Conservation (phyloP, 2,888 invertebrate species). For the Ophion ventricosus region DNA sequence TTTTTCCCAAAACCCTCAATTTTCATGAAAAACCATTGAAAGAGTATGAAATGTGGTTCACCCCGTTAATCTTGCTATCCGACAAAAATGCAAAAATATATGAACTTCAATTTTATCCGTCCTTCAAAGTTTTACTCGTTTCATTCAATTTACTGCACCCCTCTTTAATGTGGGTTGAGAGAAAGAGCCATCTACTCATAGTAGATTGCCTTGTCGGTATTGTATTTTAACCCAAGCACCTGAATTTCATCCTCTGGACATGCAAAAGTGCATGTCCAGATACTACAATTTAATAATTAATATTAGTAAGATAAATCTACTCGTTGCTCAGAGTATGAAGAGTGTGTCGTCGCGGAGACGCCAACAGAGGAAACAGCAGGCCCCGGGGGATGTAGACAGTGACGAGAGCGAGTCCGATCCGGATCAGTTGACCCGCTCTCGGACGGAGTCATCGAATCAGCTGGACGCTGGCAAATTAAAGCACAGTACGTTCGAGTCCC, state of each 20-base stretch:
- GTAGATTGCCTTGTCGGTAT: too few relatives aligned
- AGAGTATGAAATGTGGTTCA: neutral
- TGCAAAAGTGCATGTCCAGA: neutral
- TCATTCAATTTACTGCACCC: too few relatives aligned
- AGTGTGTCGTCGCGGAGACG: conserved; percentile 85
- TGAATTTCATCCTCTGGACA: neutral
- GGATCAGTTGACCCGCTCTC: conserved; percentile 89
- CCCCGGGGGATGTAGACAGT: conserved; percentile 86
- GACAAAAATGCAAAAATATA: neutral
- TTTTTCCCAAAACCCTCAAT: neutral
- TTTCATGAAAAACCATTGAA: neutral
- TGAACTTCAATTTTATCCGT: neutral
- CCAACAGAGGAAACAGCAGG: conserved; percentile 85
- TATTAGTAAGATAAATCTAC: neutral
- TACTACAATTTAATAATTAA: conserved; percentile 14
- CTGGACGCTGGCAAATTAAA: conserved; percentile 88
- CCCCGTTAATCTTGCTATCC: neutral
- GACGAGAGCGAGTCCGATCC: conserved; percentile 91
- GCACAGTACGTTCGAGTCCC: conserved; percentile 85
- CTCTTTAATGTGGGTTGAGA: too few relatives aligned
- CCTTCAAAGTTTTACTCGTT: too few relatives aligned
- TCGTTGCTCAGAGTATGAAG: conserved; percentile 80
- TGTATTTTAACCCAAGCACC: too few relatives aligned
- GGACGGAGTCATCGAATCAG: conserved; percentile 90
- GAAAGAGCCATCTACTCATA: too few relatives aligned